phyloP scores from a whole-genome alignment of 2,797 vertebrate genomes.

The Chaetodon trifasciatus region DNA sequence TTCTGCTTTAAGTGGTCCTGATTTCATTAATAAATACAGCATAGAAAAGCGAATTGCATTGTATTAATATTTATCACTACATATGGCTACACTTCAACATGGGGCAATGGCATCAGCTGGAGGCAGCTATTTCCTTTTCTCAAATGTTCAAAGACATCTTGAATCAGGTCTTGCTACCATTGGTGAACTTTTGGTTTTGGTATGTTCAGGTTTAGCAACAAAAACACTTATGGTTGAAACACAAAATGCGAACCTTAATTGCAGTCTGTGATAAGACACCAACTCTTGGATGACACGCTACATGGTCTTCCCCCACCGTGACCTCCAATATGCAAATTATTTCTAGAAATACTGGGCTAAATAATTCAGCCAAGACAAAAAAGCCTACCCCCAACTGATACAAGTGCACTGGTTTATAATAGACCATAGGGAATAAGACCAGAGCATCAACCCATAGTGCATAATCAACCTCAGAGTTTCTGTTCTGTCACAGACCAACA shows the following conservation, averaged over 20 bases:
- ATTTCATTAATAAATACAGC: background rate
- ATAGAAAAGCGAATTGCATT: background rate
- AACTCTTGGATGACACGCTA: background rate
- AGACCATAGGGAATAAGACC: background rate
- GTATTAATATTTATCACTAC: background rate
- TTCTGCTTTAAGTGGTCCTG: background rate
- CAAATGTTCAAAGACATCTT: background rate
- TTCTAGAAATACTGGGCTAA: background rate
- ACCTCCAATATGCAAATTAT: background rate
- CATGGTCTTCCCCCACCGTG: background rate
- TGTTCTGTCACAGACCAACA: too few species aligned
- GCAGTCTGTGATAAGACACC: background rate
- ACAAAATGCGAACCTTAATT: background rate
- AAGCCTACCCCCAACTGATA: background rate
- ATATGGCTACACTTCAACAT: background rate
- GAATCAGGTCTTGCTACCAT: background rate
- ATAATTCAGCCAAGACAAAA: background rate
- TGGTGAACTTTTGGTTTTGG: too few species aligned
- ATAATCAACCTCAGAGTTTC: too few species aligned
- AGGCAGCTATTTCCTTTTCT: background rate
- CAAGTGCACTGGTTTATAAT: background rate
- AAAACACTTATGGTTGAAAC: too few species aligned
- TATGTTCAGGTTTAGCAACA: too few species aligned
- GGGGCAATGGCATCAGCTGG: background rate
- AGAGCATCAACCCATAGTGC: background rate